Base-by-base conservation (phyloP, 2,113 vertebrate genomes). In the Triplophysa siluroides region DNA sequence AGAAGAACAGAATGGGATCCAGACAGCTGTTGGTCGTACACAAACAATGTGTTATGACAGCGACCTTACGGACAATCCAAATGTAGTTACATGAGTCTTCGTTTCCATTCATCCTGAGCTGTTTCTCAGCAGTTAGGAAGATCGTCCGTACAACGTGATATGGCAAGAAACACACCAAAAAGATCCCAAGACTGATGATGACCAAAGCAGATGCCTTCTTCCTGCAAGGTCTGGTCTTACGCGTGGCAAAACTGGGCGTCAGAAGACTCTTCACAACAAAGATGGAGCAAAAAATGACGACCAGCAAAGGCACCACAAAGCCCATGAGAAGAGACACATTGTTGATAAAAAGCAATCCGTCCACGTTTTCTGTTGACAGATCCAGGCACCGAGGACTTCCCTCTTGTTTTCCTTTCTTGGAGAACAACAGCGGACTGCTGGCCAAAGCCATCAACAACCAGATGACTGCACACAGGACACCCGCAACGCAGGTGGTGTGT, bases 1-100 rank as follows among this genome's bases (percentile, higher is more conserved):
- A 94, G 60, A 93, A 95, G 70, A 94, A 95, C n/a, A 95, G 91
- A 54, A 95, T 11, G 7, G 94, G 93, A 23, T 95, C 88, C 0
- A 95, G 78, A 86, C 94, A 95, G 75, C 85, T 92, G 69, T 94
- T 94, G 23, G 80, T 77, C 16, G 83, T 89, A 2, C 92, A 90
- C 0, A 94, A 85, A 74, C 91, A 89, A 79, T 89, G 87, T 0
- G 89, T 67, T 71, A 94, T 47, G 14, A 92, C 87, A 4, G 92
- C 86, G 0, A 81, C 86, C 84, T 92, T 93, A 21, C 93, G 86
- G 12, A 89, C 12, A 1, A 12, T 6, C 21, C 43, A 43, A 18
- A 85, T 21, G 45, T 4, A 50, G 5, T 50, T 26, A 60, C 86
- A 87, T 0, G 78, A 66, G 8, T 8, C 21, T 8, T 9, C 3